These are phyloP conservation scores for Dipodomys spectabilis DNA, from an alignment of 2,113 vertebrate species.

Conservation along the genomic window DNA sequence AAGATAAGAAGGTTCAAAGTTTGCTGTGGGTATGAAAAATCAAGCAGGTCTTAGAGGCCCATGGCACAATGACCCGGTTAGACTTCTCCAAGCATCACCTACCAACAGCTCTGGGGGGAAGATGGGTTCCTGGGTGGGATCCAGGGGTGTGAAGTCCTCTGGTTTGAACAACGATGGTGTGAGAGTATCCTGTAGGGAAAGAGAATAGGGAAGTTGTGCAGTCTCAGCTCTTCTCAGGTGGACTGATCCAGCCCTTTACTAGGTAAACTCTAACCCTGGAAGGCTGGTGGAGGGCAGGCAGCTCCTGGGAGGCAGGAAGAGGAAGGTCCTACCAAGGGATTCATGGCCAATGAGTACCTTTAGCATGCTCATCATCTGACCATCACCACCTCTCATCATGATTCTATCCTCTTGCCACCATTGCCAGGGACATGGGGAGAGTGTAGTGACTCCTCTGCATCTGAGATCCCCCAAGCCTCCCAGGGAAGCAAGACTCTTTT, in stretches of 20 bases:
- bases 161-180: conserved; percentile 87
- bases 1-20: neutral
- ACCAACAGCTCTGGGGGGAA: conserved; percentile 97
- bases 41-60: neutral
- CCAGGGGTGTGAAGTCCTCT: conserved; percentile 92
- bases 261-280: neutral
- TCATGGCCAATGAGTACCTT: neutral
- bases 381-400: neutral
- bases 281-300: neutral
- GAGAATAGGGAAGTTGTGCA: neutral
- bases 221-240: neutral
- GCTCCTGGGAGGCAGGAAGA: neutral
- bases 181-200: conserved; percentile 77
- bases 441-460: fast-evolving
- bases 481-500: conserved; percentile 14
- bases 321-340: neutral
- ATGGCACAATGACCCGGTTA: neutral
- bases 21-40: neutral
- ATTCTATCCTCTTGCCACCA: neutral
- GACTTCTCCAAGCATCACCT: neutral
- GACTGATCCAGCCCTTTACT: neutral
- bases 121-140: conserved; percentile 96
- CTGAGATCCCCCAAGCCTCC: neutral
- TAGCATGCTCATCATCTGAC: fast-evolving
- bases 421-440: neutral